These are phyloP conservation scores for Apistogramma diplotaenia DNA, from an alignment of 2,113 vertebrate species.

Conservation along the genomic window DNA sequence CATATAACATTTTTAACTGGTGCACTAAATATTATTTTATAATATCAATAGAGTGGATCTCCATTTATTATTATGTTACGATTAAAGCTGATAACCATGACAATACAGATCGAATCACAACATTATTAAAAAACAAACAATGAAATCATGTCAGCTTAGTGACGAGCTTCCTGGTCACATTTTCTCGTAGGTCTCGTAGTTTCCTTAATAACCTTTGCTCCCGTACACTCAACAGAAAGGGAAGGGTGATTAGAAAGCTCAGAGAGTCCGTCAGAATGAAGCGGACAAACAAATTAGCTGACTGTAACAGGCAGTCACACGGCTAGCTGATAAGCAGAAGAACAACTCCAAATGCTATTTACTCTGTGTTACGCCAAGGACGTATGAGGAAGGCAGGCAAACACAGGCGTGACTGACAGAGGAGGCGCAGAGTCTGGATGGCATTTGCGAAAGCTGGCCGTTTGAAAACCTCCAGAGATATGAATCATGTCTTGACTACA, in stretches of 20 bases:
- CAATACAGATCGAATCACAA: neutral
- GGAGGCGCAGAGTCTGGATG: conserved; percentile 12
- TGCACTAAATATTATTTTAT: too few species aligned
- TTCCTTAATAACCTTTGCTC: conserved; percentile 13
- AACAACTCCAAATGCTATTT: conserved; percentile 15
- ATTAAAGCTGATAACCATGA: neutral
- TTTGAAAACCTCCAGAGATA: neutral
- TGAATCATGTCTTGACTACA: conserved; percentile 59
- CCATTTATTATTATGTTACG: neutral
- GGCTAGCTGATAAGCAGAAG: conserved; percentile 19
- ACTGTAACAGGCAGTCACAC: neutral
- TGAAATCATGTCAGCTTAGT: conserved; percentile 44
- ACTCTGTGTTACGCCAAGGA: conserved; percentile 53
- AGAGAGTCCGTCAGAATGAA: neutral
- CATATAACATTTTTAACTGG: neutral
- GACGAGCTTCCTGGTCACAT: conserved; percentile 80
- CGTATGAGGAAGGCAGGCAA: conserved; percentile 46
- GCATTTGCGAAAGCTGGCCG: neutral
- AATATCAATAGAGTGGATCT: too few species aligned
- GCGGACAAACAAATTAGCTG: neutral
- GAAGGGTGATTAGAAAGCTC: neutral
- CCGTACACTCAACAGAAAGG: conserved; percentile 2
- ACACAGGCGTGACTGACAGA: conserved; percentile 32
- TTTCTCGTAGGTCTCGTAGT: conserved; percentile 39
- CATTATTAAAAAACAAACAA: neutral